Base-by-base conservation (phyloP, 1,140 invertebrate genomes). In the Lethrus apterus region DNA sequence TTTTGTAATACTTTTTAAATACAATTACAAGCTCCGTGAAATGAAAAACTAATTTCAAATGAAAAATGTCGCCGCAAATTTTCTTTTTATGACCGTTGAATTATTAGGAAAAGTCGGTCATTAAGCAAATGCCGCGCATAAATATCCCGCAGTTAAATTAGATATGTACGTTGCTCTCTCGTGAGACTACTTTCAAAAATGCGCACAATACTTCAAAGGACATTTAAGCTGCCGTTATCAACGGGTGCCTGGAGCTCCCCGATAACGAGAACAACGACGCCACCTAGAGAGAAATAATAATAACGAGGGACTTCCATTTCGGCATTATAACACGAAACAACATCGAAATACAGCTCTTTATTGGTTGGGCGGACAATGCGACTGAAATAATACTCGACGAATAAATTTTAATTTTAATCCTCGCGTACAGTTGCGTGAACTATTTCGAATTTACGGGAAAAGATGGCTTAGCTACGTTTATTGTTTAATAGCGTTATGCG, bases 261-360 rank as follows among this genome's bases (percentile, higher is more conserved):
- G 35, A 38, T 38, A 38, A 38, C 35, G 35, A 38, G 19, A n/a
- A n/a, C n/a, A 38, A 21, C 18, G 18, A 21, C 35, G 35, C 18
- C 35, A 38, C 35, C 35, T 38, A 38, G 35, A 38, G 35, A 38
- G 35, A 38, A 38, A 38, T 38, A 38, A 38, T 38, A 38, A 38
- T 38, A 38, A 38, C 35, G 20, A 38, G 7, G 19, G 35, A 21
- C 4, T 5, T 20, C 19, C 20, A 10, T 8, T 11, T 26, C 18
- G 18, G 35, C 24, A 19, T 19, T 15, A 35, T 15, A 19, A 19
- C 32, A 19, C 21, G 18, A 21, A 23, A 38, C 35, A 38, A 38
- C 35, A 38, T 23, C 24, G 35, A 23, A 38, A 38, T 38, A n/a
- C 35, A 19, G 24, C 24, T 38, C 35, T 21, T 38, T 38, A n/a